phyloP scores from a whole-genome alignment of 2,888 invertebrate species.

The Tillus elongatus region DNA sequence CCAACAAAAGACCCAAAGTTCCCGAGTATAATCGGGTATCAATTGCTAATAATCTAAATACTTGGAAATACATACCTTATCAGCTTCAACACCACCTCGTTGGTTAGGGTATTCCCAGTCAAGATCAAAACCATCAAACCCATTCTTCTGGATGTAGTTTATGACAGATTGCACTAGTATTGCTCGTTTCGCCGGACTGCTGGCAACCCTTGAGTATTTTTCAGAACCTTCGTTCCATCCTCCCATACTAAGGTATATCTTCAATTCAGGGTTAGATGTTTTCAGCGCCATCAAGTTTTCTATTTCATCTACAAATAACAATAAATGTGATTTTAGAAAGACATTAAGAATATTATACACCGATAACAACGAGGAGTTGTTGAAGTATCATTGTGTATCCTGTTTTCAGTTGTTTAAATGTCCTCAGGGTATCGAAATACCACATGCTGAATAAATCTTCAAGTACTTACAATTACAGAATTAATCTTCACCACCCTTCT shows the following conservation, averaged over 20 bases:
- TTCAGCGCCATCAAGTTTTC: conserved; percentile 37
- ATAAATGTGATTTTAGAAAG: conserved; percentile 9
- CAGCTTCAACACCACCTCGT: too few relatives aligned
- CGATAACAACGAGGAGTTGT: conserved; percentile 3
- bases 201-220: conserved; percentile 13
- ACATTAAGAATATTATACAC: conserved; percentile 6
- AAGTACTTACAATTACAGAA: too few relatives aligned
- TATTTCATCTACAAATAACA: conserved; percentile 17
- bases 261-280: conserved; percentile 43
- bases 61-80: too few relatives aligned
- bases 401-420: too few relatives aligned
- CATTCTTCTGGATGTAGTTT: conserved; percentile 34
- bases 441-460: too few relatives aligned
- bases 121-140: conserved; percentile 53
- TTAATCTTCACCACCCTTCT: too few relatives aligned
- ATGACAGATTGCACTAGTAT: conserved; percentile 22
- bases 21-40: too few relatives aligned
- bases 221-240: conserved; percentile 53
- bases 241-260: conserved; percentile 54
- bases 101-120: conserved; percentile 55
- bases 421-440: too few relatives aligned
- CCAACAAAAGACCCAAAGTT: too few relatives aligned
- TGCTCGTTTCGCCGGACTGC: conserved; percentile 7
- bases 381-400: too few relatives aligned
- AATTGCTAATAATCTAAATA: too few relatives aligned